Evolutionary conservation across 2,888 invertebrate genomes (phyloP), one percentile per base, ranked within the genome.

Genomic region (Tortricodes alternella): DNA sequence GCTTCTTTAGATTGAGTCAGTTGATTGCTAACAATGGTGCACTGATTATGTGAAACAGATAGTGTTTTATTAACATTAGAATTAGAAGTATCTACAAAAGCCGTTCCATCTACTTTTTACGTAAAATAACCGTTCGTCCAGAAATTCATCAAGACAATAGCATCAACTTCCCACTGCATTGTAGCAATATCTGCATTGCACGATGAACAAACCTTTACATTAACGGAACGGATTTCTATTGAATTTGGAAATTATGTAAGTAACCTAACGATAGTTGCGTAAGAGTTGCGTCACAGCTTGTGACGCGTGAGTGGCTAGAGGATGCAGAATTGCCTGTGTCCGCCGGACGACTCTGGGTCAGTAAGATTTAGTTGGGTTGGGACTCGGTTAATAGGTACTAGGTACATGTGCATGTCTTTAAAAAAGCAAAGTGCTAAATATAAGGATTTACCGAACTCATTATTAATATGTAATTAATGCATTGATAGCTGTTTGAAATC

Each of bases 271-370:
- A 68, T 64, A 59, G 57, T 85, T 82, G 72, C 71, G 74, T 73
- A 85, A 86, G 61, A 62, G 61, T 85, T 85, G 77, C 73, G 68
- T 80, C 85, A 85, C 53, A 46, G 63, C 67, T 66, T 65, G 65
- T 62, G 56, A 62, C 62, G 70, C 68, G 64, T 69, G 70, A 73
- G 64, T 71, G 71, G 71, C 69, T 67, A 63, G 65, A 65, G 71
- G 68, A 69, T 66, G 72, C 78, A 79, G 41, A 82, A 84, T 81
- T 73, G 73, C 71, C 60, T 55, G 62, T 65, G 70, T 69, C 68
- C 64, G 67, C 59, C 58, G 59, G 59, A 55, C 46, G 49, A 56
- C 55, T 76, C 71, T 74, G 63, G 83, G 82, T 80, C 83, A 78
- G 63, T 65, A 71, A 64, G 61, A 67, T 66, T 67, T 71, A 71